Percentiles rank a stretch among this genome's conserved stretches.
Evolutionary conservation across 1,140 invertebrate species (phyloP).

Genomic region (Ctenoplectra terminalis): DNA sequence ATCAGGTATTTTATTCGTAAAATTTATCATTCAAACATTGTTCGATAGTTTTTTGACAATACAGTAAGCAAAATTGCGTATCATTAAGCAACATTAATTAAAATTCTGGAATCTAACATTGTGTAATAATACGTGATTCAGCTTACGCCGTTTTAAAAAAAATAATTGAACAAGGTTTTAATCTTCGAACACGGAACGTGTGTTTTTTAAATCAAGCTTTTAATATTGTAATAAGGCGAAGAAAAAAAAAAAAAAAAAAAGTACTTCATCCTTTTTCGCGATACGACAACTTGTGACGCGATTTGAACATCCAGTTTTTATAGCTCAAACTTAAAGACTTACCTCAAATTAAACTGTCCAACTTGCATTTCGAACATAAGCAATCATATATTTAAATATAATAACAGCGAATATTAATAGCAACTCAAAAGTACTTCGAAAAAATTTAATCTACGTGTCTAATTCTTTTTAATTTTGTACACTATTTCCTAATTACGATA

Average conservation of each 20-base stretch:
- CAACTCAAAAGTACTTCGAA: not conserved
- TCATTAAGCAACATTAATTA: too few relatives aligned
- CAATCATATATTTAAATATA: slow-evolving; percentile 12
- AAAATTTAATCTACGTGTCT: not conserved
- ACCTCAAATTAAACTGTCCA: not conserved
- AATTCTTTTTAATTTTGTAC: not conserved
- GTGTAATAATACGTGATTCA: not conserved
- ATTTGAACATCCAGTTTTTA: too few relatives aligned
- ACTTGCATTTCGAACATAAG: not conserved
- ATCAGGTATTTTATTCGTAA: not conserved
- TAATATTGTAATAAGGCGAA: not conserved
- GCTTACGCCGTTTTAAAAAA: not conserved
- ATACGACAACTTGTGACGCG: not conserved
- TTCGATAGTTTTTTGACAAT: not conserved
- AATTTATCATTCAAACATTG: not conserved
- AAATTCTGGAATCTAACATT: not conserved
- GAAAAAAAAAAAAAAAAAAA: not conserved
- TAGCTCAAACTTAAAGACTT: not conserved
- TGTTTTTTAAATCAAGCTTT: not conserved
- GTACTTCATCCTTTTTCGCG: not conserved
- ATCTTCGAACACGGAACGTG: not conserved
- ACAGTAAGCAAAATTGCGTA: too few relatives aligned
- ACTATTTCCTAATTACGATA: not conserved
- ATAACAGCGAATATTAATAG: not conserved
- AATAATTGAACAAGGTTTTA: not conserved